Percentiles rank a stretch among this genome's conserved stretches.
phyloP scores from a whole-genome alignment of 2,888 invertebrate genomes.

The Microplitis manilae region DNA sequence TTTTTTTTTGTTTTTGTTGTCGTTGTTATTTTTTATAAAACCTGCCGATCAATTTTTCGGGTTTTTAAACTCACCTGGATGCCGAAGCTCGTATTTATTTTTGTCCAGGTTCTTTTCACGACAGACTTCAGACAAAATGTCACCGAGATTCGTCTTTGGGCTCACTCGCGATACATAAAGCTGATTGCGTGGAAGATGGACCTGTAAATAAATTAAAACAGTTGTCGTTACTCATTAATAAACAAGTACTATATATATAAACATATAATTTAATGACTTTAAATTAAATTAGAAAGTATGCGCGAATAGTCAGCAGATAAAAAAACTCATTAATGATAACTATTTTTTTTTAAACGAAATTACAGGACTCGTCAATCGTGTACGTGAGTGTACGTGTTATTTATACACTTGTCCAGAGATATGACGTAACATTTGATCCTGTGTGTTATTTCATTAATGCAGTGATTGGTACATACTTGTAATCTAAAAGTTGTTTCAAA shows the following conservation, averaged over 20 bases:
- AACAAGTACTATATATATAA: no score
- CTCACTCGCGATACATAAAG: constrained; percentile 84
- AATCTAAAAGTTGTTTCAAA: constrained; percentile 78
- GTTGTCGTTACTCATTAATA: background rate
- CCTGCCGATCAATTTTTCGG: background rate
- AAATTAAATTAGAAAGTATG: background rate
- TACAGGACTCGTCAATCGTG: background rate
- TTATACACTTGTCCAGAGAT: background rate
- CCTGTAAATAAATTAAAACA: constrained; percentile 67
- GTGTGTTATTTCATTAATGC: constrained; percentile 17
- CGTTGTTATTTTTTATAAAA: constrained; percentile 1
- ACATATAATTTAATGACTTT: background rate
- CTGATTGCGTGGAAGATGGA: constrained; percentile 86
- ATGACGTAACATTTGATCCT: constrained; percentile 13
- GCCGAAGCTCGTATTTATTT: constrained; percentile 82
- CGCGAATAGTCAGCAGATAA: background rate
- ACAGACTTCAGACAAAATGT: constrained; percentile 82
- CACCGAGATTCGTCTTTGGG: constrained; percentile 79
- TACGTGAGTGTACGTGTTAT: background rate
- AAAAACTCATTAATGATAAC: background rate
- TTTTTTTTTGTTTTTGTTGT: background rate
- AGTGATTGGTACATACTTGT: constrained; percentile 61
- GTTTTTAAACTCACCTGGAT: constrained; percentile 76
- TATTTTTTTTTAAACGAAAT: constrained; percentile 4
- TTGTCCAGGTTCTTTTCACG: constrained; percentile 83